Evolutionary conservation across 2,797 vertebrate species (phyloP).

Genomic region (Masticophis lateralis): DNA sequence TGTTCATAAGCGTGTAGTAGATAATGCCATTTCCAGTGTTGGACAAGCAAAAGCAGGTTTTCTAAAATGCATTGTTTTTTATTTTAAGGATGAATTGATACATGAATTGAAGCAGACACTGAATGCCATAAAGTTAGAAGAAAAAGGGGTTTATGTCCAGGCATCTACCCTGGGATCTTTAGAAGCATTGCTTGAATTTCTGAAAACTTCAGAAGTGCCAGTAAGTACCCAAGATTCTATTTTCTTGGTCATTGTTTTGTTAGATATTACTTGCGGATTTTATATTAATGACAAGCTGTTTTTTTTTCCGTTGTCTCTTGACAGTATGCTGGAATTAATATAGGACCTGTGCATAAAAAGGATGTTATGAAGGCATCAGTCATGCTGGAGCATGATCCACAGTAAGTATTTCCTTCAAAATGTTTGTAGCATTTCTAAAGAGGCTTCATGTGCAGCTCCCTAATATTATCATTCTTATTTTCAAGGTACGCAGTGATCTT

Average conservation of each 20-base stretch:
- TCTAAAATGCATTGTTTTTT: slow-evolving; percentile 1
- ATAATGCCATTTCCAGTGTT: not conserved
- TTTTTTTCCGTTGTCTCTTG: slow-evolving; percentile 15
- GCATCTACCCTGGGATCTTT: slow-evolving; percentile 94
- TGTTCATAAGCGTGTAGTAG: not conserved
- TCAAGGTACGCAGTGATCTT: slow-evolving; percentile 90
- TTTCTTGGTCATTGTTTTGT: not conserved
- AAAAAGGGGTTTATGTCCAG: slow-evolving; percentile 97
- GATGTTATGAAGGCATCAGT: slow-evolving; percentile 96
- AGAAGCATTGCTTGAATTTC: slow-evolving; percentile 95
- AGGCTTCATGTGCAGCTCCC: not conserved
- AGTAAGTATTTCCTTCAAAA: slow-evolving; percentile 74
- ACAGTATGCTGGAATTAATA: slow-evolving; percentile 97
- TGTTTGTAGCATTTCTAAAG: fast-evolving
- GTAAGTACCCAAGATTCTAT: slow-evolving; percentile 73
- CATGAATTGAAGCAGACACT: slow-evolving; percentile 95
- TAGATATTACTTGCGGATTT: not conserved
- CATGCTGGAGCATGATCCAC: slow-evolving; percentile 94
- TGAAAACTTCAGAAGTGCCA: slow-evolving; percentile 94
- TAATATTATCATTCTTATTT: not conserved
- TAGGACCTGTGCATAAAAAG: slow-evolving; percentile 95
- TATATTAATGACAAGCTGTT: slow-evolving; percentile 9
- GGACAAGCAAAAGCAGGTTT: not conserved
- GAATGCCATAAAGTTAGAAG: slow-evolving; percentile 94
- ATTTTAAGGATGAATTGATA: slow-evolving; percentile 86